Evolutionary conservation across 2,888 invertebrate genomes (phyloP).

Genomic region (Exephanes ischioxanthus): DNA sequence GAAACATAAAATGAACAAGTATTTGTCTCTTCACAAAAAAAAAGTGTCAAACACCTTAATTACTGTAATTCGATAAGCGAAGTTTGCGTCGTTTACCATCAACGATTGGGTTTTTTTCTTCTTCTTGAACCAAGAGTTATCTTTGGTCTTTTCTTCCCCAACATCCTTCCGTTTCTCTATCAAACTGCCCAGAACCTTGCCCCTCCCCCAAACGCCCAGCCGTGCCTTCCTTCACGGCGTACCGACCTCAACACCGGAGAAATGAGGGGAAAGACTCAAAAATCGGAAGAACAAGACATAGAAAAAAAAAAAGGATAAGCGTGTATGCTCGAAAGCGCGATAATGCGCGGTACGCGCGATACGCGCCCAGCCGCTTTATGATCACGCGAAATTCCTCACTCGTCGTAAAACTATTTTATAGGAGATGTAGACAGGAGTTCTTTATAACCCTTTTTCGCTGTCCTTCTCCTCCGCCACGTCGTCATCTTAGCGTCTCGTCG

Average conservation of each 20-base stretch:
- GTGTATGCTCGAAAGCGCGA: constrained; percentile 41
- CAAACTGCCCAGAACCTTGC: too few relatives aligned
- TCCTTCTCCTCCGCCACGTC: constrained; percentile 30
- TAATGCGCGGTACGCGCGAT: constrained; percentile 61
- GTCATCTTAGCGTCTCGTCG: constrained; percentile 31
- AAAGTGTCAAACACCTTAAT: too few relatives aligned
- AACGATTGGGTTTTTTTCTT: too few relatives aligned
- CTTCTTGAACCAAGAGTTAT: too few relatives aligned
- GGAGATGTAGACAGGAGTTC: constrained; percentile 80
- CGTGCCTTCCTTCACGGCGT: neutral
- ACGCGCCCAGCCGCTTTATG: constrained; percentile 78
- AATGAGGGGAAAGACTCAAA: constrained; percentile 24
- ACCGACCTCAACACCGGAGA: constrained; percentile 36
- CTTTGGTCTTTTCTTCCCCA: too few relatives aligned
- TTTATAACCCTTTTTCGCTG: constrained; percentile 72
- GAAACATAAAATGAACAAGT: too few relatives aligned
- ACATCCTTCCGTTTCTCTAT: too few relatives aligned
- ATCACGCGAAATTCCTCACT: constrained; percentile 83
- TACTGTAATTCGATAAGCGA: too few relatives aligned
- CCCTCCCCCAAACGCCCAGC: too few relatives aligned
- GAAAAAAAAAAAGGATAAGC: constrained; percentile 4
- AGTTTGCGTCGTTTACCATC: too few relatives aligned
- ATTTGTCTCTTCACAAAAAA: too few relatives aligned
- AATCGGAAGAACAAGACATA: constrained; percentile 33
- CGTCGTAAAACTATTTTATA: constrained; percentile 84